A percentile compares a stretch with the other conserved stretches of the same genome.
Conservation (phyloP, 2,888 invertebrate genomes). For the Nemotelus nigrinus region DNA sequence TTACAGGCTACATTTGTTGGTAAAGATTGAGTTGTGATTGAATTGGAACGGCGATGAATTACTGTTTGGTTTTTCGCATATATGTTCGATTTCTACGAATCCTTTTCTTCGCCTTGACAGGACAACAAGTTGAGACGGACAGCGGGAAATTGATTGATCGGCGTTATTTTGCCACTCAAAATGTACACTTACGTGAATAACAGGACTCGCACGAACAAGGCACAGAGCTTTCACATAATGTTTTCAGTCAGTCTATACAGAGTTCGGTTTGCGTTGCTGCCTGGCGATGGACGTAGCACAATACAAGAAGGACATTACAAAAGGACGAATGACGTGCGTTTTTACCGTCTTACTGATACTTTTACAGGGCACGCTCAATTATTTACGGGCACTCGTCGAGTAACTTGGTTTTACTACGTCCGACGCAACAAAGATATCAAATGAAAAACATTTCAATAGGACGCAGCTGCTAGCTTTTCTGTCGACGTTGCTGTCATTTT, state of each 20-base stretch:
- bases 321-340: no score
- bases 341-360: no score
- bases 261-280: neutral
- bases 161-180: slow-evolving; percentile 12
- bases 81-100: neutral
- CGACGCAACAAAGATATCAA: no score
- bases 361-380: no score
- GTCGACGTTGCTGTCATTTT: slow-evolving; percentile 2
- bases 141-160: slow-evolving; percentile 39
- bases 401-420: no score
- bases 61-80: neutral
- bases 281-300: neutral
- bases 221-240: slow-evolving; percentile 33
- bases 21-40: no score
- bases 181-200: slow-evolving; percentile 1
- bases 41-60: neutral
- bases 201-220: slow-evolving; percentile 21
- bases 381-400: no score
- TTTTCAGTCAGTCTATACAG: slow-evolving; percentile 14
- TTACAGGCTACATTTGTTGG: no score
- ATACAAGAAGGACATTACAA: no score
- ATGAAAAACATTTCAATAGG: neutral
- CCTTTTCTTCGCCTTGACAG: neutral
- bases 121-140: neutral
- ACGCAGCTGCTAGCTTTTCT: slow-evolving; percentile 28